Evolutionary conservation across 1,140 invertebrate species (phyloP), one percentile per base, ranked within the genome.

Genomic region (Drosophila nigromelanica): DNA sequence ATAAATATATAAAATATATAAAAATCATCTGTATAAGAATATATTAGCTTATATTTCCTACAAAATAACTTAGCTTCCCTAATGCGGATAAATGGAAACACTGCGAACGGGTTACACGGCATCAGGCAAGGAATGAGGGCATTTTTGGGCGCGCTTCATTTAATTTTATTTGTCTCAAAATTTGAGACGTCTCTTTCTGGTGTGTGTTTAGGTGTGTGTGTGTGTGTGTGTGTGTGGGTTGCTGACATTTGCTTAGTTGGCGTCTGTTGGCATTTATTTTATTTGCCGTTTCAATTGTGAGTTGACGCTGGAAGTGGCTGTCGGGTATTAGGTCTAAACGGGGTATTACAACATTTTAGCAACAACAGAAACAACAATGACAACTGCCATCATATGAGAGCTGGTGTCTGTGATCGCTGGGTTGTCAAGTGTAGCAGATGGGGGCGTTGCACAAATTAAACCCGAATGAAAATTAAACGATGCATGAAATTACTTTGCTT

Each of bases 381-480:
- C 11, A 51, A 63, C 43, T 62, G 68, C 63, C 68, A 69, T 87
- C 72, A 73, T 76, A 87, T 87, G 78, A 45, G 64, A 58, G 54
- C 33, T 77, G 59, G 30, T 54, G 39, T 73, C 15, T 69, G 37
- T 8, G 45, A 73, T 63, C 61, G 37, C 40, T 24, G 35, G 68
- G 48, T 61, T 63, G 73, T 75, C 54, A 67, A 72, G 35, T 70
- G 12, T 48, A 55, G 40, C 14, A 24, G 42, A 40, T 33, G 37
- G 67, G 62, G 71, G 61, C 64, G 80, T 80, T 89, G 89, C 83
- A 90, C 89, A 90, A 90, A 90, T 90, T 90, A 90, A 90, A 74
- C 83, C 80, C 80, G 89, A 90, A 89, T 80, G 80, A 90, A 90
- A 90, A 90, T 89, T 89, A 90, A 90, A 90, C 89, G 89, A 90